phyloP scores from a whole-genome alignment of 2,113 vertebrate genomes.

The Dunckerocampus dactyliophorus region DNA sequence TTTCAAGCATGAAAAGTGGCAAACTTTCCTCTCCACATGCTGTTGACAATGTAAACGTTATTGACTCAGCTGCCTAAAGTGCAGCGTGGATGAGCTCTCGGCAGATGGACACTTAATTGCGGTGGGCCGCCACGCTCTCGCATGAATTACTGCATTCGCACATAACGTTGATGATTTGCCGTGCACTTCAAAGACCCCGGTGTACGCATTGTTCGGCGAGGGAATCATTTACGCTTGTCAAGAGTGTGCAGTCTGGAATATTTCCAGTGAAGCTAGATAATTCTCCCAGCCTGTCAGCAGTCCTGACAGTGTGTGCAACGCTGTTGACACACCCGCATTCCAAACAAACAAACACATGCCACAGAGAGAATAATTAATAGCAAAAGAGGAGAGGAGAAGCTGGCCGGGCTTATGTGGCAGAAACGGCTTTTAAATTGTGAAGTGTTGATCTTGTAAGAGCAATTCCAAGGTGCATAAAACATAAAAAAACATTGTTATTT shows the following conservation, averaged over 20 bases:
- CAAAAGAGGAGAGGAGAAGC: constrained; percentile 54
- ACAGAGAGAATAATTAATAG: constrained; percentile 76
- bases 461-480: constrained; percentile 75
- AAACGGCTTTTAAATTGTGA: constrained; percentile 58
- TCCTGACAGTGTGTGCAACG: constrained; percentile 74
- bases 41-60: constrained; percentile 32
- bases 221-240: constrained; percentile 78
- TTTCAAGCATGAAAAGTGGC: too few species aligned
- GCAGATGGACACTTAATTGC: constrained; percentile 54
- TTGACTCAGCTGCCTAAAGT: constrained; percentile 53
- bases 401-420: constrained; percentile 49
- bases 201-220: constrained; percentile 59
- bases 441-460: constrained; percentile 75
- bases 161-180: constrained; percentile 72
- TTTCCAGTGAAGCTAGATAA: constrained; percentile 74
- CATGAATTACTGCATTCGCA: constrained; percentile 72
- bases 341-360: constrained; percentile 71
- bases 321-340: constrained; percentile 69
- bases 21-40: background rate
- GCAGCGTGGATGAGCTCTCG: constrained; percentile 38
- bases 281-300: constrained; percentile 72
- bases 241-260: constrained; percentile 60
- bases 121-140: constrained; percentile 42
- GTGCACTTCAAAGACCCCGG: constrained; percentile 57
- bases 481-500: constrained; percentile 69